Conservation (phyloP, 2,113 vertebrate genomes). For the Sinosuthora webbiana region DNA sequence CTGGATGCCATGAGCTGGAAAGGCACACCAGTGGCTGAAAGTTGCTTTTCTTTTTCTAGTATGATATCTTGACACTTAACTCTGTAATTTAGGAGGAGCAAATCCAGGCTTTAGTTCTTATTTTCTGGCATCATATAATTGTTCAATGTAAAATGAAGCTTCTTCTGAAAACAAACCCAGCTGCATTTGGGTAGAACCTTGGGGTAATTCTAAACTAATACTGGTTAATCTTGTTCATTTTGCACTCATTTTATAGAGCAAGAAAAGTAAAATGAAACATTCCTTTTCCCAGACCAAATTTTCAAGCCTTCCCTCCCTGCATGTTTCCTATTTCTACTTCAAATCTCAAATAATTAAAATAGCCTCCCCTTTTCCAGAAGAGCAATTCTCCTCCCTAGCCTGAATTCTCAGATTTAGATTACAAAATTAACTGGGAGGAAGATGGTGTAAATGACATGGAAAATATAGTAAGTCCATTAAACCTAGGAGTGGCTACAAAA, state of each 20-base stretch:
- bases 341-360: not conserved
- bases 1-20: not conserved
- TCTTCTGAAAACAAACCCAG: not conserved
- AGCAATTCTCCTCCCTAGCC: not conserved
- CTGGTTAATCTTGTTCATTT: not conserved
- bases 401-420: not conserved
- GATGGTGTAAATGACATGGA: not conserved
- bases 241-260: not conserved
- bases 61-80: not conserved
- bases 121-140: not conserved
- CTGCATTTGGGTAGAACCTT: not conserved
- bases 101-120: not conserved
- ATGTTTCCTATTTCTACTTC: not conserved
- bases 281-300: not conserved
- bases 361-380: not conserved
- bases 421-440: not conserved
- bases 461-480: not conserved
- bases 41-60: not conserved
- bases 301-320: not conserved
- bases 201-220: not conserved
- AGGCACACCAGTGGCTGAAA: not conserved
- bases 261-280: not conserved
- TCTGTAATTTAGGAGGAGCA: not conserved
- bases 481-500: not conserved
- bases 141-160: not conserved